These are phyloP conservation scores for Potamilus streckersoni DNA, from an alignment of 1,140 invertebrate species.

Conservation along the genomic window DNA sequence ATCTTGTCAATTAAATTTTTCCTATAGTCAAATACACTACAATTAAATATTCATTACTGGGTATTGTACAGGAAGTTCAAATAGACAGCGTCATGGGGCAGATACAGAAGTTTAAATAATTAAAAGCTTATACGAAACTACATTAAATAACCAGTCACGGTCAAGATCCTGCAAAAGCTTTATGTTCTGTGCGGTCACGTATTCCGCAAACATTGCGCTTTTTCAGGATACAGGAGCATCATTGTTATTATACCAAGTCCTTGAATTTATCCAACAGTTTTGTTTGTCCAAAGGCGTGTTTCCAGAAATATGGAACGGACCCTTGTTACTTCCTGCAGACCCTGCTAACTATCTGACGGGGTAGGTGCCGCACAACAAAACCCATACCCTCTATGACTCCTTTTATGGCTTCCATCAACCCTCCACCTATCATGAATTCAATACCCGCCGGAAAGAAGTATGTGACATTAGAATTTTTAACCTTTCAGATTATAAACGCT, in stretches of 20 bases:
- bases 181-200: not conserved
- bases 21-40: no score
- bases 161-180: not conserved
- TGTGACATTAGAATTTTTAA: not conserved
- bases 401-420: not conserved
- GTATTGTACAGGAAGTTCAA: no score
- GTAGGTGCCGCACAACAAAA: not conserved
- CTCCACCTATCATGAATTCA: not conserved
- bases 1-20: no score
- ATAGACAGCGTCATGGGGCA: no score
- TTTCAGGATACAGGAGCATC: not conserved
- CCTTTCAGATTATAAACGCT: no score
- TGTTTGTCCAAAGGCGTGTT: slow-evolving; percentile 67
- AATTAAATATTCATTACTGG: no score
- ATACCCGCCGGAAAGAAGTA: not conserved
- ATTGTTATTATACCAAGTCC: not conserved
- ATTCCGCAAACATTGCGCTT: not conserved
- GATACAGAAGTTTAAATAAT: no score
- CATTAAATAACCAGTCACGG: no score
- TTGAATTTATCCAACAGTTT: slow-evolving; percentile 49
- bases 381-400: not conserved
- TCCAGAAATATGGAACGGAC: slow-evolving; percentile 69
- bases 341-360: not conserved
- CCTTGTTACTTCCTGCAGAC: slow-evolving; percentile 34
- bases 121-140: no score